A percentile compares a stretch with the other conserved stretches of the same genome.
These are phyloP conservation scores for Drosophila hamatofila DNA, from an alignment of 2,888 invertebrate genomes.

Conservation along the genomic window DNA sequence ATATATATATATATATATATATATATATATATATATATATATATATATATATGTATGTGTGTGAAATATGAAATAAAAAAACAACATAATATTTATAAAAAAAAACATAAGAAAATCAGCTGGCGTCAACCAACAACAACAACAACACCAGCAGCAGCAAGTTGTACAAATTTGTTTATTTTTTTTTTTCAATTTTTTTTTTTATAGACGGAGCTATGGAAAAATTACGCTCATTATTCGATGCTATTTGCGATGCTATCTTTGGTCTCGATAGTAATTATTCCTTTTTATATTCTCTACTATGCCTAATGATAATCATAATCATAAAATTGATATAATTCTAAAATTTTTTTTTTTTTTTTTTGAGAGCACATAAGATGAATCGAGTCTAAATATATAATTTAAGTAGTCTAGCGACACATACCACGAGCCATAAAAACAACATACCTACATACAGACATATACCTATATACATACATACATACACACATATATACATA, in stretches of 20 bases:
- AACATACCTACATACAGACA: slow-evolving; percentile 14
- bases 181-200: slow-evolving; percentile 68
- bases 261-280: slow-evolving; percentile 81
- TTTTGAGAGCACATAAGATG: slow-evolving; percentile 71
- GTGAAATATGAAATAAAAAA: no score
- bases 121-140: slow-evolving; percentile 34
- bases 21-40: slow-evolving; percentile 1
- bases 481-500: slow-evolving; percentile 1
- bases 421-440: slow-evolving; percentile 1
- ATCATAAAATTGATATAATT: slow-evolving; percentile 37
- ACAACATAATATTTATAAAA: slow-evolving; percentile 1
- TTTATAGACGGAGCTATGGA: slow-evolving; percentile 80
- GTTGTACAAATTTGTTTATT: slow-evolving; percentile 76
- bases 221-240: slow-evolving; percentile 81
- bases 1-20: slow-evolving; percentile 23
- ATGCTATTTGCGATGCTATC: slow-evolving; percentile 80
- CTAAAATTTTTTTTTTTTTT: slow-evolving; percentile 58
- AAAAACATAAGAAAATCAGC: slow-evolving; percentile 33
- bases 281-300: slow-evolving; percentile 75
- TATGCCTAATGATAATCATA: slow-evolving; percentile 73
- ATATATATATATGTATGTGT: slow-evolving; percentile 10
- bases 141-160: slow-evolving; percentile 24
- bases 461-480: slow-evolving; percentile 13
- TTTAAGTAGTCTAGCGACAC: slow-evolving; percentile 54
- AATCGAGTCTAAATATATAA: slow-evolving; percentile 50